Evolutionary conservation across 2,797 vertebrate genomes (phyloP), one percentile per base, ranked within the genome.

Genomic region (Crocidura indochinensis): DNA sequence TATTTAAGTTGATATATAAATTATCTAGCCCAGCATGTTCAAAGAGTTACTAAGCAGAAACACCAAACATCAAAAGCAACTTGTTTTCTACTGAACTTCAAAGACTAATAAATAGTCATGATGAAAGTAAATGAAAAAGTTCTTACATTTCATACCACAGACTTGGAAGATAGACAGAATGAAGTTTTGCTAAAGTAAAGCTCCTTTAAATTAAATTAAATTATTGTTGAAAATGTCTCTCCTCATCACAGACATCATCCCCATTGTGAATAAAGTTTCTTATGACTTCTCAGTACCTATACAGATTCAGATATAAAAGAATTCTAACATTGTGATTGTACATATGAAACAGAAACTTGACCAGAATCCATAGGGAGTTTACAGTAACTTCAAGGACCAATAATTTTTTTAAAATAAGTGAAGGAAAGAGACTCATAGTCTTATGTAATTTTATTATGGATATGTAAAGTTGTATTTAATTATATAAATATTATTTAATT

Each of bases 1-100:
- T 96, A 74, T 95, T 96, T 92, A 94, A 86, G 91, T 86, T 91
- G 91, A 74, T 82, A 91, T 85, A 82, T 89, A 94, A 92, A 92
- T 95, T 78, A 90, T 83, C 49, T 68, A 85, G 26, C 56, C 67
- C 92, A 81, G n/a, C 51, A 7, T 94, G 90, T 87, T 94, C 91
- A 92, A 91, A 82, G 83, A 49, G 88, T 81, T 27, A 65, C 29
- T 62, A 12, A 22, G 53, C 56, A 64, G 46, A 22, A 87, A 75
- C 51, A 75, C 29, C 68, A 38, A 49, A 92, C 75, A 94, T 96
- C 91, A 96, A 96, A 94, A 88, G 82, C 71, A 74, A 14, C 6
- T 27, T 94, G 62, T 92, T 95, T 75, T 91, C 77, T 77, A 49
- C 38, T 85, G 72, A 91, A 94, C 84, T 92, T 96, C 84, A 95